These are phyloP conservation scores for Darevskia nairensis DNA, from an alignment of 2,797 vertebrate species.

Conservation along the genomic window DNA sequence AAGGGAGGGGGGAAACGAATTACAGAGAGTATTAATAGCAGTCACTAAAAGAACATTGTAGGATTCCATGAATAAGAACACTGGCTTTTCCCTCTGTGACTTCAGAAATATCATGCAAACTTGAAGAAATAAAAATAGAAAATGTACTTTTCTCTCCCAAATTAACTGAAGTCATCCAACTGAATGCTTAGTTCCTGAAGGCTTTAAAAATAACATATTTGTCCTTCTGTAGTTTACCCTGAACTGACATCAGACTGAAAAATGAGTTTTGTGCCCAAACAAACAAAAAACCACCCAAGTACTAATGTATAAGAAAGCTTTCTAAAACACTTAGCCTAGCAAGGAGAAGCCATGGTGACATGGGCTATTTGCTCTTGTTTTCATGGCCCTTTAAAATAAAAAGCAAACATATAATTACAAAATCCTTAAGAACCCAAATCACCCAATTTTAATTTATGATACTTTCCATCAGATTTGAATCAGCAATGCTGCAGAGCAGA, in stretches of 20 bases:
- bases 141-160: not conserved
- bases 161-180: not conserved
- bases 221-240: constrained; percentile 31
- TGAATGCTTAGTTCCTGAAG: constrained; percentile 19
- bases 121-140: not conserved
- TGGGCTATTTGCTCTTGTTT: constrained; percentile 18
- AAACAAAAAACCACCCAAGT: constrained; percentile 9
- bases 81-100: constrained; percentile 35
- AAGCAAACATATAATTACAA: constrained; percentile 60
- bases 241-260: constrained; percentile 39
- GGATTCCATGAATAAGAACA: constrained; percentile 28
- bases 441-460: constrained; percentile 38
- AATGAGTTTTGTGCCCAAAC: not conserved
- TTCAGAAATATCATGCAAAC: constrained; percentile 42
- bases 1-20: not conserved
- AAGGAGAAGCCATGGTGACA: constrained; percentile 46
- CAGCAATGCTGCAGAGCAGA: not conserved
- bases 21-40: constrained; percentile 28
- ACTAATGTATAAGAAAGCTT: constrained; percentile 50
- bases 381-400: constrained; percentile 15
- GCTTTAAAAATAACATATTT: constrained; percentile 37
- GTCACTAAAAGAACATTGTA: constrained; percentile 31
- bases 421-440: constrained; percentile 43
- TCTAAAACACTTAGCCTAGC: constrained; percentile 48
- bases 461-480: constrained; percentile 35